Conservation (phyloP, 2,113 vertebrate genomes). For the Dunckerocampus dactyliophorus region DNA sequence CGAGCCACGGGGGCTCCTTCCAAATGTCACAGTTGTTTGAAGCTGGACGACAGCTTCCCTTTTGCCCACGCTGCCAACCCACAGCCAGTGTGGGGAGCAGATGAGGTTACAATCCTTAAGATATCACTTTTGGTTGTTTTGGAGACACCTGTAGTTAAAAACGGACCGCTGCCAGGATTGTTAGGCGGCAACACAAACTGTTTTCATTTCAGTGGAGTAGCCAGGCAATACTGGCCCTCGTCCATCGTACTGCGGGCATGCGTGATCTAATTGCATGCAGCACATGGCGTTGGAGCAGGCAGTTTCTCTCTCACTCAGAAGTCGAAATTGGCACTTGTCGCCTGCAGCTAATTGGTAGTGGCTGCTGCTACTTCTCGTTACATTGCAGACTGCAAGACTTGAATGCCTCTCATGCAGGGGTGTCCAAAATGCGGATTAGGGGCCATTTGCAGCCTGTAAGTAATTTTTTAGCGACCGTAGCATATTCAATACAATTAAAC, state of each 20-base stretch:
- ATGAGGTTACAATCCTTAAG: constrained; percentile 40
- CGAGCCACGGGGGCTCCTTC: constrained; percentile 60
- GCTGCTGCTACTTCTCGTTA: no score
- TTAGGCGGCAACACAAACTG: not conserved
- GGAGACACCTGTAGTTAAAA: not conserved
- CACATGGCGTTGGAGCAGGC: no score
- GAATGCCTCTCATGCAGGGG: no score
- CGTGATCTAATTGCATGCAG: not conserved
- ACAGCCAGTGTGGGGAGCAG: constrained; percentile 42
- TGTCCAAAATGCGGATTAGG: no score
- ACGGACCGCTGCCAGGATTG: not conserved
- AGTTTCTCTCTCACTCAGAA: no score
- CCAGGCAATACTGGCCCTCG: not conserved
- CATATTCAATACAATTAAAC: no score
- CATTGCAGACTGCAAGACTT: no score
- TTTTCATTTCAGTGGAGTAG: not conserved
- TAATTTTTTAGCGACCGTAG: no score
- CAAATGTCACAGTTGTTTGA: constrained; percentile 74
- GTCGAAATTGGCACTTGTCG: no score
- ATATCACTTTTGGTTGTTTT: not conserved
- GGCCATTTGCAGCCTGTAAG: no score
- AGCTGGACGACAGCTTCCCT: constrained; percentile 48
- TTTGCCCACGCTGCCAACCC: constrained; percentile 46
- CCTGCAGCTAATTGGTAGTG: no score
- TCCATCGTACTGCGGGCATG: not conserved